Evolutionary conservation across 2,797 vertebrate genomes (phyloP).

Genomic region (Picus viridis): DNA sequence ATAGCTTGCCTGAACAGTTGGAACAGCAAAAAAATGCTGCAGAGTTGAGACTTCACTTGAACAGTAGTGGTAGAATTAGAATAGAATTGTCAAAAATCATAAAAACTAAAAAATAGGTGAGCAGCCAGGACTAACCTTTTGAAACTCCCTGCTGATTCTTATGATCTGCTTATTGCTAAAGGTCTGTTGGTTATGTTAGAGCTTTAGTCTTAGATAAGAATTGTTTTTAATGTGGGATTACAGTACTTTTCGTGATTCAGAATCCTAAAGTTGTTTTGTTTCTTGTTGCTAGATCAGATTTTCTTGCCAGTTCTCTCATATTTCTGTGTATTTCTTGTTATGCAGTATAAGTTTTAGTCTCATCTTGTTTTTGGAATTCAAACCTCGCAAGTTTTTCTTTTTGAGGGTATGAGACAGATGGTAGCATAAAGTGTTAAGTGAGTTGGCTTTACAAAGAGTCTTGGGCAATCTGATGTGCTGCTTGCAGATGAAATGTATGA

Average conservation of each 20-base stretch:
- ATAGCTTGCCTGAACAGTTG: not conserved
- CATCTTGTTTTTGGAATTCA: slow-evolving; percentile 11
- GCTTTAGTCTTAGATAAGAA: not conserved
- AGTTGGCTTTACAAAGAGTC: slow-evolving; percentile 46
- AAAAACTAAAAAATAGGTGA: not conserved
- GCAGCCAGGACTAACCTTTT: not conserved
- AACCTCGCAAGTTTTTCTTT: slow-evolving; percentile 39
- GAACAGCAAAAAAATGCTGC: not conserved
- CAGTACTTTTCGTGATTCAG: not conserved
- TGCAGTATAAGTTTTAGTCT: slow-evolving; percentile 30
- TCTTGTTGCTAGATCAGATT: slow-evolving; percentile 15
- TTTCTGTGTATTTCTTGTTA: slow-evolving; percentile 24
- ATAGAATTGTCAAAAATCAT: not conserved
- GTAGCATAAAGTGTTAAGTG: slow-evolving; percentile 50
- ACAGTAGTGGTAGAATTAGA: not conserved
- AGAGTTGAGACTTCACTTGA: not conserved
- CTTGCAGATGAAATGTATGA: not conserved
- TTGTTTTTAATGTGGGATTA: slow-evolving; percentile 25
- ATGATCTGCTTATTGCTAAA: not conserved
- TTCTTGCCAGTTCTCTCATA: slow-evolving; percentile 25
- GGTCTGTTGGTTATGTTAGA: not conserved
- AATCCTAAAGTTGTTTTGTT: slow-evolving; percentile 25
- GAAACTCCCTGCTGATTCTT: not conserved
- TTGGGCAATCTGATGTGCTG: slow-evolving; percentile 39
- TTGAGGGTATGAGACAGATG: slow-evolving; percentile 56